Evolutionary conservation across 2,888 invertebrate genomes (phyloP), one percentile per base, ranked within the genome.

Genomic region (Liopterus haemorrhoidalis): DNA sequence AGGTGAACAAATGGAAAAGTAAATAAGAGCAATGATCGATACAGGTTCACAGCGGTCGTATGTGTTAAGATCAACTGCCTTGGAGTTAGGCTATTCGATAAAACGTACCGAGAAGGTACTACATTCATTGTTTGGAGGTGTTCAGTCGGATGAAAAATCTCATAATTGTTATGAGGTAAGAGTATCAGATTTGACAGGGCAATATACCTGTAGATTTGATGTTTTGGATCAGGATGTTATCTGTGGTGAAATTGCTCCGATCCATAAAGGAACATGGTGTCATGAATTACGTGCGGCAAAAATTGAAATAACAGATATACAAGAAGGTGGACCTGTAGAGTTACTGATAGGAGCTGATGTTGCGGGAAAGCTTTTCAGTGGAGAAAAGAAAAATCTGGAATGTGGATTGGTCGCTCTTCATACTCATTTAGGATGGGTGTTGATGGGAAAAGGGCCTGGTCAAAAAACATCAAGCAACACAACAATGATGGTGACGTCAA

Each of bases 351-450:
- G 47, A 11, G 46, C 42, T 16, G 47, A 43, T 32, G 30, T 49
- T 8, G 35, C 42, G 14, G 44, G 37, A n/a, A 52, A 37, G 20
- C 16, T 52, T 11, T 39, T 46, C 5, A 53, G 51, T 5, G 49
- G 49, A 15, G 45, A 50, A 3, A 2, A 18, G n/a, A 11, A 28
- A 14, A 24, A 22, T 4, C 25, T 53, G 5, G n/a, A 41, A 8
- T 38, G 24, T 28, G 52, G 50, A 11, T 28, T 52, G 19, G 42
- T 48, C n/a, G 50, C 50, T 6, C 19, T 52, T 14, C 43, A 52
- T 8, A 52, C 53, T 9, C n/a, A 14, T 9, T 41, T 52, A n/a
- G 53, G 52, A 12, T 53, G 53, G 53, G 50, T 47, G 6, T 30
- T 52, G 15, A 41, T 40, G 46, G 53, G 52, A 0, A 45, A 41